Conservation (phyloP, 2,797 vertebrate species). For the Aldrovandia affinis region DNA sequence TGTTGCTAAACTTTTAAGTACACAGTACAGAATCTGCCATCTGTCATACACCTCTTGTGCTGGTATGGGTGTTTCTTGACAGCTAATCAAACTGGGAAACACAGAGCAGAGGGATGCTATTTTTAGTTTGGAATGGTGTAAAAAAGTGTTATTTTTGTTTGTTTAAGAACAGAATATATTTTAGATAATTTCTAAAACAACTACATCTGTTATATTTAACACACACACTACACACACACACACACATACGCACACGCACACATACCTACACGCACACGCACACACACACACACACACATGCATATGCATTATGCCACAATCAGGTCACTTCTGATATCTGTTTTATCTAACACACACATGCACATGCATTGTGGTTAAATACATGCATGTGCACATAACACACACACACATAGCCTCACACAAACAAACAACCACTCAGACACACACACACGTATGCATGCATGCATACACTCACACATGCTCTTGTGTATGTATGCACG, state of each 20-base stretch:
- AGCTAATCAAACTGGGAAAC: too few relatives aligned
- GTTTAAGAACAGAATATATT: too few relatives aligned
- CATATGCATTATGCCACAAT: background rate
- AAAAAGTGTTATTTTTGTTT: too few relatives aligned
- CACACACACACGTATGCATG: background rate
- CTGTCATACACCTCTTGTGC: too few relatives aligned
- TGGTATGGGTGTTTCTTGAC: too few relatives aligned
- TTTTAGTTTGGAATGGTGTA: too few relatives aligned
- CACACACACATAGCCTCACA: background rate
- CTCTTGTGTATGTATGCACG: too few relatives aligned
- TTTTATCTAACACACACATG: background rate
- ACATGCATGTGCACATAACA: background rate
- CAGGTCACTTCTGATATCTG: background rate
- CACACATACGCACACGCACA: background rate
- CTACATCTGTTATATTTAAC: background rate
- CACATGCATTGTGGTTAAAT: background rate
- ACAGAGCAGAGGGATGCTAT: too few relatives aligned
- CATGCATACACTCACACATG: background rate
- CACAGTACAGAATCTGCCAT: too few relatives aligned
- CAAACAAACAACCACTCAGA: background rate
- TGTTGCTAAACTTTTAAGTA: too few relatives aligned
- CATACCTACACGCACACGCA: background rate
- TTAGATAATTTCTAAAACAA: too few relatives aligned
- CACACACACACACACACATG: background rate
- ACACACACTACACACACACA: background rate